phyloP scores from a whole-genome alignment of 2,113 vertebrate genomes.

The Neofelis nebulosa region DNA sequence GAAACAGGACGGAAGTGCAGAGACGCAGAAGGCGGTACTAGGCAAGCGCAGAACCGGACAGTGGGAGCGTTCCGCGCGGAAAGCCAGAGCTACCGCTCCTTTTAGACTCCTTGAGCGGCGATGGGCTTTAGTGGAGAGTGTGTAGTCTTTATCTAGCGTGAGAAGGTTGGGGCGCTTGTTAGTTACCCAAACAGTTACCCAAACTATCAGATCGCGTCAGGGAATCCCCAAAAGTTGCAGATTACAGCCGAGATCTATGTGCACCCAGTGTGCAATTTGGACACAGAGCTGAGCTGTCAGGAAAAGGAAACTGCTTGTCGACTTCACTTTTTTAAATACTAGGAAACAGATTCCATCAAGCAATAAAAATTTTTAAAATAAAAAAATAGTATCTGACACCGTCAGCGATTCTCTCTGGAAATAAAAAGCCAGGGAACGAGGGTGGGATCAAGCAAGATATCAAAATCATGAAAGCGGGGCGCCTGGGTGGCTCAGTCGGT shows the following conservation, averaged over 20 bases:
- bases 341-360: background rate
- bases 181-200: background rate
- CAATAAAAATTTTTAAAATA: background rate
- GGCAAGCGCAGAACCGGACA: background rate
- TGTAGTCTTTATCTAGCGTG: background rate
- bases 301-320: background rate
- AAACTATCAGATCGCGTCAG: accelerated
- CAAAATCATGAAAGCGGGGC: background rate
- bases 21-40: accelerated
- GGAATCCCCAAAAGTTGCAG: background rate
- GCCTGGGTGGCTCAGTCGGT: too few relatives aligned
- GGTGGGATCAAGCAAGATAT: background rate
- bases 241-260: too few relatives aligned
- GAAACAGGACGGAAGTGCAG: background rate
- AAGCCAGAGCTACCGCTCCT: accelerated
- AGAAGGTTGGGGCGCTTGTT: background rate
- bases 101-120: too few relatives aligned
- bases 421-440: background rate
- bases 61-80: too few relatives aligned
- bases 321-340: background rate
- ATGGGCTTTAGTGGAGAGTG: accelerated
- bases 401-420: background rate
- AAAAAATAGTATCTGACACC: background rate
- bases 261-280: background rate
- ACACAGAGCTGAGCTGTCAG: too few relatives aligned